These are phyloP conservation scores for Pseudochaenichthys georgianus DNA, from an alignment of 2,797 vertebrate genomes.

Conservation along the genomic window DNA sequence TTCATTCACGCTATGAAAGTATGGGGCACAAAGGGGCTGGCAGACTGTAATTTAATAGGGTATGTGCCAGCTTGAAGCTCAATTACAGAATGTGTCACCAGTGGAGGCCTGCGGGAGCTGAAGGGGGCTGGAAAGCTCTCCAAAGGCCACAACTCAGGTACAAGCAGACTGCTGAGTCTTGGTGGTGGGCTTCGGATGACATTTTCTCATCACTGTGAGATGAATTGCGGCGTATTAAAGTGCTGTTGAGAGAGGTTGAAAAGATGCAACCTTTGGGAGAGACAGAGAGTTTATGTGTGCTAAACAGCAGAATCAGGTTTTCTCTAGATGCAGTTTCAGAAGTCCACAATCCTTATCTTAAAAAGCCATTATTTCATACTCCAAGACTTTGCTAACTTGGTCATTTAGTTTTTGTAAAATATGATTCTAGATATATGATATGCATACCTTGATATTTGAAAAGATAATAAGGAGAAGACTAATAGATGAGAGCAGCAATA, in stretches of 20 bases:
- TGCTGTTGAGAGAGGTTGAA: slow-evolving; percentile 15
- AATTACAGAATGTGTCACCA: slow-evolving; percentile 36
- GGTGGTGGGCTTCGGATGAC: slow-evolving; percentile 40
- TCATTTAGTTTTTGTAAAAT: too few species aligned
- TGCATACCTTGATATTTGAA: too few species aligned
- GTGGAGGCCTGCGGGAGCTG: slow-evolving; percentile 18
- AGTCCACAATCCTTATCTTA: too few species aligned
- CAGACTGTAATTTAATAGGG: slow-evolving; percentile 29
- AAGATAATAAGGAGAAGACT: too few species aligned
- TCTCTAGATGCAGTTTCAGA: too few species aligned
- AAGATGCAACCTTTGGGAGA: slow-evolving; percentile 15
- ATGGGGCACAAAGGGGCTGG: background rate
- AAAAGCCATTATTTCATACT: too few species aligned
- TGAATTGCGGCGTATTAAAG: slow-evolving; percentile 31
- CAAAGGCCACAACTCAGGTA: slow-evolving; percentile 38
- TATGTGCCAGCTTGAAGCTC: slow-evolving; percentile 23
- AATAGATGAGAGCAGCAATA: too few species aligned
- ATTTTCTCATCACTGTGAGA: slow-evolving; percentile 43
- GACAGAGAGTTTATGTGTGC: background rate
- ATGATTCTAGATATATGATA: too few species aligned
- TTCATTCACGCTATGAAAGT: slow-evolving; percentile 26
- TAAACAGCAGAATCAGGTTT: too few species aligned
- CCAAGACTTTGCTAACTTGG: too few species aligned
- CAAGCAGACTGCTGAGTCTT: slow-evolving; percentile 28
- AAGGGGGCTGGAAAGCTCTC: slow-evolving; percentile 17